Conservation (phyloP, 37 sponge, comb jelly and placozoan species). For the Petrosia ficiformis region DNA sequence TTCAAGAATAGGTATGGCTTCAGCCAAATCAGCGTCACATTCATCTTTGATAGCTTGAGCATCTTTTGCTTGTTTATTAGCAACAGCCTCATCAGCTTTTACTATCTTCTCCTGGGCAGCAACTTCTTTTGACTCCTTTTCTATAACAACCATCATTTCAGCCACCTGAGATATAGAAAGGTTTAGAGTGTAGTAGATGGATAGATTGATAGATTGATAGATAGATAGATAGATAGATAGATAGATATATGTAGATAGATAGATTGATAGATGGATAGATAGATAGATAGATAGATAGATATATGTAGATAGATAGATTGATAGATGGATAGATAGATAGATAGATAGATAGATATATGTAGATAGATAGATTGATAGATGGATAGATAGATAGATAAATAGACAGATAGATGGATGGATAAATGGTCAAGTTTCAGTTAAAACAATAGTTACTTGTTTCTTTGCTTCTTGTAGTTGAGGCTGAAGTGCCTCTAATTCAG, state of each 20-base stretch:
- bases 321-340: background rate
- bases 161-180: conserved; percentile 82
- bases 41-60: conserved; percentile 98
- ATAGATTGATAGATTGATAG: background rate
- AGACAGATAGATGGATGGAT: background rate
- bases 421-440: background rate
- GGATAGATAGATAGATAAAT: background rate
- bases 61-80: conserved; percentile 93
- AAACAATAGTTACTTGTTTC: conserved; percentile 43
- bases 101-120: conserved; percentile 92
- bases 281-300: no score
- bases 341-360: no score
- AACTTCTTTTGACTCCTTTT: conserved; percentile 93
- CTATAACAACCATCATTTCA: conserved; percentile 95
- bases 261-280: background rate
- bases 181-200: no score
- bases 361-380: background rate
- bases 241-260: no score
- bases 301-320: background rate
- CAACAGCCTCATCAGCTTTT: conserved; percentile 94
- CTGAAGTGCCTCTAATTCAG: conserved; percentile 82
- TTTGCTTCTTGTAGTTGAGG: conserved; percentile 90
- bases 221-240: no score
- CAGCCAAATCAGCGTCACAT: conserved; percentile 96
- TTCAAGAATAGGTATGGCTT: conserved; percentile 93